Evolutionary conservation across 2,797 vertebrate genomes (phyloP).

Genomic region (Xenopus petersii): DNA sequence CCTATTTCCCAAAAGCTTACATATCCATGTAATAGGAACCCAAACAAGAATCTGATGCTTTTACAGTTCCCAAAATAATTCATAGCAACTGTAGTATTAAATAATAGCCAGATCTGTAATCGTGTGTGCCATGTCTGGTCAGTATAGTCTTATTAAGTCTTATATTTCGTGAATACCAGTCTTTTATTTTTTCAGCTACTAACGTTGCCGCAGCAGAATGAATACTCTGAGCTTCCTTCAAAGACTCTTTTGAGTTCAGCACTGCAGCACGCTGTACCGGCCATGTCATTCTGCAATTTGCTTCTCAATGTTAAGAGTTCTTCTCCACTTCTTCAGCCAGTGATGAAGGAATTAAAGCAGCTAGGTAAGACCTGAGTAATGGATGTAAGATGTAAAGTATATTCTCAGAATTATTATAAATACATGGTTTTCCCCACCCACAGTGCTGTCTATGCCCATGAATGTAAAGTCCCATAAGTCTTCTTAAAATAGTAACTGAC

Average conservation of each 20-base stretch:
- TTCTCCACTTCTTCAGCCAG: constrained; percentile 58
- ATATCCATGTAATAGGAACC: too few species aligned
- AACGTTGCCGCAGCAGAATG: constrained; percentile 56
- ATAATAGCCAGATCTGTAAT: too few species aligned
- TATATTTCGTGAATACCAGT: not conserved
- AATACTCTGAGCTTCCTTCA: constrained; percentile 54
- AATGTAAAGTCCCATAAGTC: too few species aligned
- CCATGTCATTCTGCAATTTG: constrained; percentile 62
- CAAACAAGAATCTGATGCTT: too few species aligned
- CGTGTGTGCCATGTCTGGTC: not conserved
- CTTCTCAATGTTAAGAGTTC: constrained; percentile 54
- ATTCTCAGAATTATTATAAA: too few species aligned
- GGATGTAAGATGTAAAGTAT: too few species aligned
- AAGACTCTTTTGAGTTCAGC: constrained; percentile 56
- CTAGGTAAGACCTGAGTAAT: constrained; percentile 56
- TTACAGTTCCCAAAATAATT: too few species aligned
- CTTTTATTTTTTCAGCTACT: constrained; percentile 58
- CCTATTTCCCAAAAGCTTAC: too few species aligned
- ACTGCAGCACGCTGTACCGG: constrained; percentile 54
- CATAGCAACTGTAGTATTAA: too few species aligned
- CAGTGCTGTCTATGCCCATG: too few species aligned
- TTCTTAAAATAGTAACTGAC: too few species aligned
- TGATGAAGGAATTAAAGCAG: constrained; percentile 60
- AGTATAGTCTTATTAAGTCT: not conserved
- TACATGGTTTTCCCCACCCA: too few species aligned